These are phyloP conservation scores for Nycteola revayana DNA, from an alignment of 2,888 invertebrate genomes.

Conservation along the genomic window DNA sequence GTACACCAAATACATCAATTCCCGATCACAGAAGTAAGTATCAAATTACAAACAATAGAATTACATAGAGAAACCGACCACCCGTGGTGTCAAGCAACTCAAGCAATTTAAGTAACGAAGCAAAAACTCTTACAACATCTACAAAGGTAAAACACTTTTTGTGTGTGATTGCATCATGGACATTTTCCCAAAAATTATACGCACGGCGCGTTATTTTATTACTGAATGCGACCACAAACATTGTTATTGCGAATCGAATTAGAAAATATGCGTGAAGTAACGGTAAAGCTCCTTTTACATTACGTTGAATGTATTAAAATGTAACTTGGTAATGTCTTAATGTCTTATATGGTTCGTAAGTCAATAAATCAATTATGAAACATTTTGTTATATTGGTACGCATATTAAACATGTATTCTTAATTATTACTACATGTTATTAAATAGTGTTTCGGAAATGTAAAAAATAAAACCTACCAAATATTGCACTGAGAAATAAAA, in stretches of 20 bases:
- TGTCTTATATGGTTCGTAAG: too few species aligned
- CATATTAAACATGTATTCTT: too few species aligned
- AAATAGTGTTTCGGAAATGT: too few species aligned
- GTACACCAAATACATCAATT: too few species aligned
- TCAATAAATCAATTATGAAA: too few species aligned
- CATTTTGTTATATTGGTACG: too few species aligned
- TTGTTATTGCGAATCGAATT: conserved; percentile 47
- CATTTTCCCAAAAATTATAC: conserved; percentile 38
- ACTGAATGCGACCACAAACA: conserved; percentile 36
- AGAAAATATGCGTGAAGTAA: conserved; percentile 45
- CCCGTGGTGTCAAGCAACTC: conserved; percentile 31
- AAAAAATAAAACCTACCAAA: too few species aligned
- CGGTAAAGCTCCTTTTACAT: conserved; percentile 1
- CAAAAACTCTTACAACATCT: conserved; percentile 27
- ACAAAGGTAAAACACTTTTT: conserved; percentile 20
- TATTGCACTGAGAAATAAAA: too few species aligned
- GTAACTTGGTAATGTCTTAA: too few species aligned
- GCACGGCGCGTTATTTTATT: conserved; percentile 37
- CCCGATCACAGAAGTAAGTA: conserved; percentile 22
- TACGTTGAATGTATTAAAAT: too few species aligned
- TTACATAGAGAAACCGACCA: conserved; percentile 22
- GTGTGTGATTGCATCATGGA: conserved; percentile 29
- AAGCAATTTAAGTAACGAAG: conserved; percentile 28
- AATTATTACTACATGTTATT: too few species aligned
- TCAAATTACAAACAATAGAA: conserved; percentile 20